Percentiles rank a stretch among this genome's conserved stretches.
These are phyloP conservation scores for Chlorodrepanis virens DNA, from an alignment of 2,113 vertebrate genomes.

Conservation along the genomic window DNA sequence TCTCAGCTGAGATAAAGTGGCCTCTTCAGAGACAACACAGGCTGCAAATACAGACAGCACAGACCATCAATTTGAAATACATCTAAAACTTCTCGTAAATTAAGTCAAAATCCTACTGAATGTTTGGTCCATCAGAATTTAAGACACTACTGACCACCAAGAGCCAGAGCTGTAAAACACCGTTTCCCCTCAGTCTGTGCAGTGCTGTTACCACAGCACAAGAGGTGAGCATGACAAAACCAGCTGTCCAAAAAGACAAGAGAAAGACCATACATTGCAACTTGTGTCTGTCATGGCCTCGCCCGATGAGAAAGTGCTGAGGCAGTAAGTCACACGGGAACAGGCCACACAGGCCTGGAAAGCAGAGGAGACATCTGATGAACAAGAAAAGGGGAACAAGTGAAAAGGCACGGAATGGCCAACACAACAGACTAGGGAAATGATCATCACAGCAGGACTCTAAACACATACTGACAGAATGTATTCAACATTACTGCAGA, in stretches of 20 bases:
- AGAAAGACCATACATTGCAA: background rate
- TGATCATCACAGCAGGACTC: background rate
- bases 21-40: background rate
- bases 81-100: background rate
- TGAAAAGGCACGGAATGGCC: background rate
- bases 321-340: background rate
- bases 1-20: background rate
- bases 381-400: conserved; percentile 21
- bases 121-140: background rate
- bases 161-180: background rate
- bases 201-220: background rate
- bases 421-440: background rate
- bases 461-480: background rate
- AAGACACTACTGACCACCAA: background rate
- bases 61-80: background rate
- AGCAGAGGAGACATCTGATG: background rate
- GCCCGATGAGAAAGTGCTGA: background rate
- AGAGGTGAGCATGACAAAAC: accelerated
- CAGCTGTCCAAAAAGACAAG: background rate
- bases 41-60: background rate
- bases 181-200: background rate
- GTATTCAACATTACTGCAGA: background rate
- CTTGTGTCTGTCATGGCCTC: background rate
- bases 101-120: background rate
- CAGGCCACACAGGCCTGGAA: background rate